Conservation (phyloP, 2,113 vertebrate genomes). For the Willisornis vidua region DNA sequence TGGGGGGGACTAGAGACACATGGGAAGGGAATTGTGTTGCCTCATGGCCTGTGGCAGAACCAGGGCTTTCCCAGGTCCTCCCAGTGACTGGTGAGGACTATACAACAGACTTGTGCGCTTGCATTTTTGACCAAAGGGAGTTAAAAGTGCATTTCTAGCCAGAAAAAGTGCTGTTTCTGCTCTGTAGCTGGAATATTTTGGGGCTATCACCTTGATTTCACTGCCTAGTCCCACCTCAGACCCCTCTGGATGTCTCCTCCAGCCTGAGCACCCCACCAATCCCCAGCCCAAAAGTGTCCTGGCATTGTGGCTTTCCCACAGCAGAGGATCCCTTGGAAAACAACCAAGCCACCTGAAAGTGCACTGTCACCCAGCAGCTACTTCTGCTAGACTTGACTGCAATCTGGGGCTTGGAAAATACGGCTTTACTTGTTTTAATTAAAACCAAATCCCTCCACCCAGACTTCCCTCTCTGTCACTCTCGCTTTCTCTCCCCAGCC, state of each 20-base stretch:
- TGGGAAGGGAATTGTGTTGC: rapidly evolving
- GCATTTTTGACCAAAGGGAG: background rate
- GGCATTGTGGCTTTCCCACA: background rate
- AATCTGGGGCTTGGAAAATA: conserved; percentile 33
- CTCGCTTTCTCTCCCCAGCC: background rate
- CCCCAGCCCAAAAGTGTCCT: background rate
- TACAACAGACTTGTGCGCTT: background rate
- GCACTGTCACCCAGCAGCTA: background rate
- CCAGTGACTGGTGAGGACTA: background rate
- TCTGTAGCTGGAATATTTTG: background rate
- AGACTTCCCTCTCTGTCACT: conserved; percentile 22
- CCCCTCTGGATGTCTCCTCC: background rate
- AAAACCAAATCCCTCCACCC: conserved; percentile 54
- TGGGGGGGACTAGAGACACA: background rate
- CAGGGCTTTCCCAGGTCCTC: background rate
- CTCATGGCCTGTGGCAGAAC: background rate
- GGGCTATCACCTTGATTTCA: background rate
- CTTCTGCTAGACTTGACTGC: background rate
- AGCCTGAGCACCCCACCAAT: background rate
- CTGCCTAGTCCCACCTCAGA: background rate
- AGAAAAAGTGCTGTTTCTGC: background rate
- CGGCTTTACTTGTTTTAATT: conserved; percentile 38
- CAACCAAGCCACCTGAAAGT: conserved; percentile 7
- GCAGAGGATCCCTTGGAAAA: background rate
- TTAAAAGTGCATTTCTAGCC: background rate